A percentile compares a stretch with the other conserved stretches of the same genome.
These are phyloP conservation scores for Aethina tumida DNA, from an alignment of 1,140 invertebrate genomes.

Conservation along the genomic window DNA sequence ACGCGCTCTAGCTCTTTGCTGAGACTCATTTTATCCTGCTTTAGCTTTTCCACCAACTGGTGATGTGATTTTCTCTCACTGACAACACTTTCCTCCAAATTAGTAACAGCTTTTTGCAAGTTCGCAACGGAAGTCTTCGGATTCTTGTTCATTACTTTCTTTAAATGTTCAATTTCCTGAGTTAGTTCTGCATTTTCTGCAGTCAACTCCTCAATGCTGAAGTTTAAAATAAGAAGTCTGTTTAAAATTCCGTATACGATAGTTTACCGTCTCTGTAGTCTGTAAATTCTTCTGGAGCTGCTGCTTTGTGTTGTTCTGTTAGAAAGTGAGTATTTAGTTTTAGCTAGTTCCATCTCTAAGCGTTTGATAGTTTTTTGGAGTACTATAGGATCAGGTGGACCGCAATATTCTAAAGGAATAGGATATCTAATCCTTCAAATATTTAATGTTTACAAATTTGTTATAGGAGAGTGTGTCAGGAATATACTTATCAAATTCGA, in stretches of 20 bases:
- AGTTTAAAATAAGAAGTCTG: constrained; percentile 8
- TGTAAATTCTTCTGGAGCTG: constrained; percentile 27
- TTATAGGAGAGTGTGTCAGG: background rate
- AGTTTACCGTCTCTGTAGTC: constrained; percentile 29
- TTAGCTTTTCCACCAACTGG: constrained; percentile 34
- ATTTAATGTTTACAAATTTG: too few relatives aligned
- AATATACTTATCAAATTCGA: constrained; percentile 26
- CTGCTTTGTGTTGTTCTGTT: constrained; percentile 26
- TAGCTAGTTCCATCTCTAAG: constrained; percentile 38
- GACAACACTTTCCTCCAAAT: constrained; percentile 33
- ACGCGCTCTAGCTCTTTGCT: constrained; percentile 19
- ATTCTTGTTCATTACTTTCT: constrained; percentile 13
- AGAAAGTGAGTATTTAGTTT: constrained; percentile 24
- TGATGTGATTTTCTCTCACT: constrained; percentile 35
- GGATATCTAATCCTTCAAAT: constrained; percentile 39
- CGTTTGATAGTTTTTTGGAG: constrained; percentile 40
- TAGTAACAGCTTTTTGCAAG: constrained; percentile 33
- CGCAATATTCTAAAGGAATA: constrained; percentile 41
- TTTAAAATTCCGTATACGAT: background rate
- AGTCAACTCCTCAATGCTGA: constrained; percentile 25
- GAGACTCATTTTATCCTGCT: constrained; percentile 31
- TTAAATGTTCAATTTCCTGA: constrained; percentile 20
- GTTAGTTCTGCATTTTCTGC: constrained; percentile 23
- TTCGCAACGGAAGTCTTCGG: constrained; percentile 24
- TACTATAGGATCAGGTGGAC: constrained; percentile 38